These are phyloP conservation scores for Choristoneura fumiferana DNA, from an alignment of 1,140 invertebrate species.

Conservation along the genomic window DNA sequence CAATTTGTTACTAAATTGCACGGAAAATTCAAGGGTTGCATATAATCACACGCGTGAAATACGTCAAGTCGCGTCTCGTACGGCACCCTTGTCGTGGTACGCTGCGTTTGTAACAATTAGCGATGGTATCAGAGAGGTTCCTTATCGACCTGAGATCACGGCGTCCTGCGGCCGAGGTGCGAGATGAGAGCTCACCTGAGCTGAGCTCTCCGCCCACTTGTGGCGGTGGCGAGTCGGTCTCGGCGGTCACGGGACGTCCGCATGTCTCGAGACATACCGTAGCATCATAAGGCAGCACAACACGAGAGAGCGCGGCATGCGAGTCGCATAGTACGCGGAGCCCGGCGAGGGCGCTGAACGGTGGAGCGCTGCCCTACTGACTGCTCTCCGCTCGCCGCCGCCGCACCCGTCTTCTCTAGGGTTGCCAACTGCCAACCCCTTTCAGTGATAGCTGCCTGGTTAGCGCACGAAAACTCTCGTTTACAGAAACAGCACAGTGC, in stretches of 20 bases:
- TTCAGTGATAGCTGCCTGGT: too few species aligned
- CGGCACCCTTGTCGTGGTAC: too few species aligned
- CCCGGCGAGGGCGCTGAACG: slow-evolving; percentile 43
- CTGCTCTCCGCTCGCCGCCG: slow-evolving; percentile 57
- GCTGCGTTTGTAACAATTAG: too few species aligned
- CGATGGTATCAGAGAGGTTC: too few species aligned
- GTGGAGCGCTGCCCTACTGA: slow-evolving; percentile 59
- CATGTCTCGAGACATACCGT: slow-evolving; percentile 72
- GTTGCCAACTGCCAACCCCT: not conserved
- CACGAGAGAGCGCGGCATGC: slow-evolving; percentile 74
- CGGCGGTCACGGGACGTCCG: slow-evolving; percentile 70
- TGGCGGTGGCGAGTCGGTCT: slow-evolving; percentile 50
- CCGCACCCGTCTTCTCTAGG: slow-evolving; percentile 1
- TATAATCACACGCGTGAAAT: too few species aligned
- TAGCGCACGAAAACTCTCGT: too few species aligned
- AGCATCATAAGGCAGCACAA: slow-evolving; percentile 76
- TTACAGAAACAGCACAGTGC: too few species aligned
- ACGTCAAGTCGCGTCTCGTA: too few species aligned
- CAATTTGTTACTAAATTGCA: too few species aligned
- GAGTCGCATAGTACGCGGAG: slow-evolving; percentile 56
- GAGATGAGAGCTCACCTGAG: slow-evolving; percentile 57
- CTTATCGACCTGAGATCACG: too few species aligned
- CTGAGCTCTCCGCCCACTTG: slow-evolving; percentile 70
- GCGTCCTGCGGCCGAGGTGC: not conserved
- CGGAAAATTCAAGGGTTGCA: too few species aligned